Percentiles rank a stretch among this genome's conserved stretches.
These are phyloP conservation scores for Corythornis cristatus DNA, from an alignment of 2,113 vertebrate genomes.

Conservation along the genomic window DNA sequence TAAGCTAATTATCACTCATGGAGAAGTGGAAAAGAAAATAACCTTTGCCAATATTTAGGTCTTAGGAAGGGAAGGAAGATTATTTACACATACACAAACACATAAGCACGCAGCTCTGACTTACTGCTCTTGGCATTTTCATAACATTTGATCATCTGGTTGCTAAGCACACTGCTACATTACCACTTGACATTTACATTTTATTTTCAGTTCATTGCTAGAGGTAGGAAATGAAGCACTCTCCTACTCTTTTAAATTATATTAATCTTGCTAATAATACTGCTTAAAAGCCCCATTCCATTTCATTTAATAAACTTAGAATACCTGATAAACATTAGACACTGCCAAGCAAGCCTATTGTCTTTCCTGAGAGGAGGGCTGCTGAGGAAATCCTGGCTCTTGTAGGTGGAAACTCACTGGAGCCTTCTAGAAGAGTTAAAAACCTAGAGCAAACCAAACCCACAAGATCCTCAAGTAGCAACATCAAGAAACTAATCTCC, in stretches of 20 bases:
- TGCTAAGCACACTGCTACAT: conserved; percentile 45
- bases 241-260: conserved; percentile 37
- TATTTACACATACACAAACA: background rate
- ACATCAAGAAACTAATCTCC: background rate
- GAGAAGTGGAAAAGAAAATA: conserved; percentile 5
- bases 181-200: conserved; percentile 60
- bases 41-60: background rate
- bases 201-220: conserved; percentile 54
- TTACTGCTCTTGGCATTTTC: conserved; percentile 55
- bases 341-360: background rate
- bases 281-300: conserved; percentile 18
- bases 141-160: conserved; percentile 60
- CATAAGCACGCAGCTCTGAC: background rate
- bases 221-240: conserved; percentile 49
- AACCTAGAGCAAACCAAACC: background rate
- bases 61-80: background rate
- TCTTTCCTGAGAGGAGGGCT: background rate
- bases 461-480: background rate
- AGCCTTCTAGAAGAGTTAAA: background rate
- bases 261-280: conserved; percentile 48
- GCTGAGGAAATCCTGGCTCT: background rate
- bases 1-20: background rate
- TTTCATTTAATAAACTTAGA: conserved; percentile 39
- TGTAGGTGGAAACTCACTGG: background rate
- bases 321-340: conserved; percentile 16